These are phyloP conservation scores for Lethenteron camtschaticum DNA, from an alignment of 2,113 vertebrate species.

Conservation along the genomic window DNA sequence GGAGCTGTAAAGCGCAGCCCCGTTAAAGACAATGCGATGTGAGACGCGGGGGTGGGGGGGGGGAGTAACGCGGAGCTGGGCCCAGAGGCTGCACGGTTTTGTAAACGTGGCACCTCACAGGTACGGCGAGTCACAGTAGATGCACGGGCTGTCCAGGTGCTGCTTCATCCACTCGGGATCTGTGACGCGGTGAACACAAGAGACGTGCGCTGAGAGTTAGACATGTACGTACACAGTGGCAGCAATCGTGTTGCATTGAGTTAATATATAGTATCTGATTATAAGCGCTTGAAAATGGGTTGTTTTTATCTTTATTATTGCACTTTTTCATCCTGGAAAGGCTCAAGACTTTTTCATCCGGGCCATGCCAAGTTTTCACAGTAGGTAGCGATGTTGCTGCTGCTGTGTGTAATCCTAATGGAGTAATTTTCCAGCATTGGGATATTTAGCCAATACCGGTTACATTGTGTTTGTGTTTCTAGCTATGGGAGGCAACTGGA, in stretches of 20 bases:
- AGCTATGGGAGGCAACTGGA: no score
- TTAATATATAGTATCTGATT: background rate
- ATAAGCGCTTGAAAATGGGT: background rate
- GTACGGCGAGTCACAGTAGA: slow-evolving; percentile 60
- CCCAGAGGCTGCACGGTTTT: no score
- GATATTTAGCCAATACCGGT: no score
- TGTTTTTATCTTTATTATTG: background rate
- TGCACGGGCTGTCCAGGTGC: slow-evolving; percentile 58
- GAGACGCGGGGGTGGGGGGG: no score
- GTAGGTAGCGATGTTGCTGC: no score
- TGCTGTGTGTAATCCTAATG: no score
- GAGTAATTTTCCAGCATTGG: no score
- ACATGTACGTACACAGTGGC: slow-evolving; percentile 13
- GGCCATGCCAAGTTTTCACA: slow-evolving; percentile 13
- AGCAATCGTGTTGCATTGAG: slow-evolving; percentile 7
- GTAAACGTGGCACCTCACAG: no score
- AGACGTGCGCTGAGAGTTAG: slow-evolving; percentile 12
- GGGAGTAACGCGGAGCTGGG: no score
- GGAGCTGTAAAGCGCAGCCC: no score
- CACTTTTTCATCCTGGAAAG: background rate
- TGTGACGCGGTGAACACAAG: slow-evolving; percentile 15
- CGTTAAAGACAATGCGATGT: no score
- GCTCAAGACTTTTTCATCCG: slow-evolving; percentile 5
- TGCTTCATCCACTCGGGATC: slow-evolving; percentile 89
- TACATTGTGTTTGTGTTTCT: no score